A percentile compares a stretch with the other conserved stretches of the same genome.
Evolutionary conservation across 64 coral and sea anemone genomes (phyloP).

Genomic region (Catalaphyllia jardinei): DNA sequence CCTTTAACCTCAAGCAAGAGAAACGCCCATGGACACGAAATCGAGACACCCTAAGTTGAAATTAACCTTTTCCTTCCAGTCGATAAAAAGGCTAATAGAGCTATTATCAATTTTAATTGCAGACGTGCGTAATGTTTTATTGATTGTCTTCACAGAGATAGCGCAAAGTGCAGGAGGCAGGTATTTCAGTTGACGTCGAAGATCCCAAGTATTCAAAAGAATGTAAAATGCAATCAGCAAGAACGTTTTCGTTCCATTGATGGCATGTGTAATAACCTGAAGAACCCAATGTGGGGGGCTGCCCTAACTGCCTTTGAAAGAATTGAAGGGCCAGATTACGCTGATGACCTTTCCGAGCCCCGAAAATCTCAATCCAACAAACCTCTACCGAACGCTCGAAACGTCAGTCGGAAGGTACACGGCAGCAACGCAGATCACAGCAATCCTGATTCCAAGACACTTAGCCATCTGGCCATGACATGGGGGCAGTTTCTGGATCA

Average conservation of each 20-base stretch:
- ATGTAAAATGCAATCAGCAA: not conserved
- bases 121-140: too few relatives aligned
- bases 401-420: slow-evolving; percentile 1
- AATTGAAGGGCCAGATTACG: not conserved
- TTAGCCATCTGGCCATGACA: slow-evolving; percentile 35
- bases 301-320: not conserved
- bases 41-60: not conserved
- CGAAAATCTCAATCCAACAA: not conserved
- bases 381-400: not conserved
- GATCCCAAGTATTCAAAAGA: not conserved
- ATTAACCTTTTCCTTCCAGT: too few relatives aligned
- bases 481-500: slow-evolving; percentile 54
- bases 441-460: not conserved
- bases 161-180: not conserved
- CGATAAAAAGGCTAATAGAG: too few relatives aligned
- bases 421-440: not conserved
- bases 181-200: not conserved
- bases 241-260: not conserved
- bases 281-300: not conserved
- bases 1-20: not conserved
- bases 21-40: not conserved
- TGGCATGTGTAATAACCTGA: slow-evolving; percentile 26
- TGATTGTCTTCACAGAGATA: not conserved
- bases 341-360: not conserved
- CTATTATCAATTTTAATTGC: too few relatives aligned